These are phyloP conservation scores for Hemibagrus wyckioides DNA, from an alignment of 2,113 vertebrate species.

Conservation along the genomic window DNA sequence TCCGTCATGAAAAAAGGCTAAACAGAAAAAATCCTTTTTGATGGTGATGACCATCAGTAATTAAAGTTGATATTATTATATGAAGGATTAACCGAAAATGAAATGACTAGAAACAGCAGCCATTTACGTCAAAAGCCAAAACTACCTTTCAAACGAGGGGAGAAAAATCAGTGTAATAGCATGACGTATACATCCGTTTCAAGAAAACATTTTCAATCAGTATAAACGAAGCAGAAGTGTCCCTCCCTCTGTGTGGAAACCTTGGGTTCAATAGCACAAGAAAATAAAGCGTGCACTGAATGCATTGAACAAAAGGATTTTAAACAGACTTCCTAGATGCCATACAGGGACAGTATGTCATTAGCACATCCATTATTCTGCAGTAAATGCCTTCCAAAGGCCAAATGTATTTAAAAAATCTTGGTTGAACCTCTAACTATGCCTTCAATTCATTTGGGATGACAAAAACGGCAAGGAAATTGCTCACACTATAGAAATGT, in stretches of 20 bases:
- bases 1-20: background rate
- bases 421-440: constrained; percentile 40
- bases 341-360: constrained; percentile 27
- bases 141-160: background rate
- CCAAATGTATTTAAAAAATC: constrained; percentile 41
- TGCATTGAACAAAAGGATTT: constrained; percentile 37
- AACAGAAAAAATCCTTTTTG: background rate
- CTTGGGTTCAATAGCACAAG: constrained; percentile 6
- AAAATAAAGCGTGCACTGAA: constrained; percentile 45
- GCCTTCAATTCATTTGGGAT: constrained; percentile 36
- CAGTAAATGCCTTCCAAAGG: constrained; percentile 31
- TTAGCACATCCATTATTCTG: constrained; percentile 44
- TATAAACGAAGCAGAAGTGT: background rate
- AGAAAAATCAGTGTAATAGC: background rate
- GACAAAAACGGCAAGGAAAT: constrained; percentile 15
- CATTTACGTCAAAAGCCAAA: background rate
- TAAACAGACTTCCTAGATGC: constrained; percentile 15
- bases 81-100: background rate
- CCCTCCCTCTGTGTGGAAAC: constrained; percentile 2
- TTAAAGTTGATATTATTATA: background rate
- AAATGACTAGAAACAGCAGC: background rate
- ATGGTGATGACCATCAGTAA: background rate
- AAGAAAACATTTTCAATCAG: background rate
- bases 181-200: background rate
- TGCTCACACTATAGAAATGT: constrained; percentile 37